Base-by-base conservation (phyloP, 1,140 invertebrate species). In the Drosophila serrata region DNA sequence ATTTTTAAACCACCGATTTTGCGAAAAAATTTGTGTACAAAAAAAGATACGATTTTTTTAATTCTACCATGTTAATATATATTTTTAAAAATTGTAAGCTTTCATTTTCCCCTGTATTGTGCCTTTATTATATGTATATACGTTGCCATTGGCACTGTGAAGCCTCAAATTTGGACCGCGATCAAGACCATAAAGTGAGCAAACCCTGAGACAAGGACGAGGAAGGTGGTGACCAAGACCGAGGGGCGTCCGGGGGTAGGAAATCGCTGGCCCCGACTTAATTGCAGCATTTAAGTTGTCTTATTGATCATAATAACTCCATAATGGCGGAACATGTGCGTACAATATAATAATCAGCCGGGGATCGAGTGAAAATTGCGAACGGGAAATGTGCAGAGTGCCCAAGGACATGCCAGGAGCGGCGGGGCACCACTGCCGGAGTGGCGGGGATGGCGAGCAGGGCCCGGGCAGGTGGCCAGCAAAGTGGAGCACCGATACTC, bases 241-340 rank as follows among this genome's bases (percentile, higher is more conserved):
- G 17, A 24, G n/a, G 57, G 48, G 13, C 12, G 29, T 33, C 22
- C n/a, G 42, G 60, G 42, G 55, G 31, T 51, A 80, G 59, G 51
- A 58, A 58, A 64, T 59, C 70, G 57, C 68, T 51, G 80, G 60
- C 70, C 73, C 58, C 53, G 76, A 91, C 79, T 92, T 92, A 92
- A 92, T 92, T 92, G 91, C 91, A 92, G 87, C 91, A 92, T 92
- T 92, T 92, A 92, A 92, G 84, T 84, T 92, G 91, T 92, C 91
- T 92, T 92, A 92, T 92, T 92, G 91, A 92, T 92, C 91, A 92
- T 92, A 92, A 92, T 92, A 92, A 92, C 91, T 92, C 91, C 91
- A 92, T 92, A 92, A 92, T 92, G 91, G 88, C 91, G 91, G 88
- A 92, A 92, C 91, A 92, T 92, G 90, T 88, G 90, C 84, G 85